Conservation (phyloP, 2,888 invertebrate species). For the Melieria picta region DNA sequence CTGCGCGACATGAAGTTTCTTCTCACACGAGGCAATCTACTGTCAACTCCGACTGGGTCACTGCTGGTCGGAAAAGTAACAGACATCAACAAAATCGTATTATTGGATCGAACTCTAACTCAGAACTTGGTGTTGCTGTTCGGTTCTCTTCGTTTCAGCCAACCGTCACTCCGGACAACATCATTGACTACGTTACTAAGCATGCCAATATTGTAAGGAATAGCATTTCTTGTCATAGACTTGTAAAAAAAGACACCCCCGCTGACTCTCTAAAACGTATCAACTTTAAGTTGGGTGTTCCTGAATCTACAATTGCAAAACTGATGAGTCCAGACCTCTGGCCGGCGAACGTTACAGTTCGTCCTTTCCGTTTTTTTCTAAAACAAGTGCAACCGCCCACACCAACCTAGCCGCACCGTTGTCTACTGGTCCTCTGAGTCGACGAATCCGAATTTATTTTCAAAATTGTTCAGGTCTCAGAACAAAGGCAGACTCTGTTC, state of each 20-base stretch:
- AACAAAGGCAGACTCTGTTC: too few species aligned
- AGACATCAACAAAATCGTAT: too few species aligned
- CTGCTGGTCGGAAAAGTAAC: too few species aligned
- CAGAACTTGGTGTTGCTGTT: not conserved
- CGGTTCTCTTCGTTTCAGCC: conserved; percentile 3
- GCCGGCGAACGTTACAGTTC: conserved; percentile 1
- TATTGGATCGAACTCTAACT: too few species aligned
- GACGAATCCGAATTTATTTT: too few species aligned
- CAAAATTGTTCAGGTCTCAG: too few species aligned
- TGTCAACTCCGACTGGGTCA: too few species aligned
- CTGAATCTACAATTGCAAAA: not conserved
- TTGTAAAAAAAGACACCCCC: not conserved
- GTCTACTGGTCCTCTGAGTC: too few species aligned
- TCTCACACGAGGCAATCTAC: too few species aligned
- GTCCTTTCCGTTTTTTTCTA: conserved; percentile 3
- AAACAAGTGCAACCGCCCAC: not conserved
- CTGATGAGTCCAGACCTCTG: not conserved
- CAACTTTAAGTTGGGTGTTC: conserved; percentile 9
- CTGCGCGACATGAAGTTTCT: too few species aligned
- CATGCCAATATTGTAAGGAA: not conserved
- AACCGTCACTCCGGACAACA: conserved; percentile 1
- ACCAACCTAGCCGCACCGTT: too few species aligned
- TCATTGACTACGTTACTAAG: conserved; percentile 8
- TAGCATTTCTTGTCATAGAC: not conserved
- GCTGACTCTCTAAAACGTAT: not conserved